Evolutionary conservation across 2,113 vertebrate species (phyloP).

Genomic region (Scophthalmus maximus): DNA sequence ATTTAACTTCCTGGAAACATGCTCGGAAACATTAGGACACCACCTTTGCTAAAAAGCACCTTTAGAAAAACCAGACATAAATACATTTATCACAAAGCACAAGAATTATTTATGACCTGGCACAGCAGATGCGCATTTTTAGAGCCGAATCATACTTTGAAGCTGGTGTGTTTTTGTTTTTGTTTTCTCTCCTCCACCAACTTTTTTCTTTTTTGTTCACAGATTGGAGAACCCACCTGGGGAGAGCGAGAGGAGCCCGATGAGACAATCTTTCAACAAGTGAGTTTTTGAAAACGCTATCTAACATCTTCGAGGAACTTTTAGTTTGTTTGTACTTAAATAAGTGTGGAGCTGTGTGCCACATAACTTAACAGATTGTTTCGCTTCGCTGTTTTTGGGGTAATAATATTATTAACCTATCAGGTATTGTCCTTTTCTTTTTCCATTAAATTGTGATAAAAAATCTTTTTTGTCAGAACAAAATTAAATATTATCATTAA

Average conservation of each 20-base stretch:
- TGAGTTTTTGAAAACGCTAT: slow-evolving; percentile 53
- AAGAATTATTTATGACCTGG: slow-evolving; percentile 14
- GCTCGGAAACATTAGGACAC: neutral
- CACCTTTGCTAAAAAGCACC: neutral
- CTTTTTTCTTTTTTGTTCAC: slow-evolving; percentile 2
- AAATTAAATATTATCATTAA: no score
- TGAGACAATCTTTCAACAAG: slow-evolving; percentile 81
- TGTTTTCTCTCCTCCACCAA: neutral
- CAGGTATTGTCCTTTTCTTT: no score
- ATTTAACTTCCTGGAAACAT: neutral
- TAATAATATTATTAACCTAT: no score
- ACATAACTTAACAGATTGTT: neutral
- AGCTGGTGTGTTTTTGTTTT: neutral
- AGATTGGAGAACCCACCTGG: slow-evolving; percentile 81
- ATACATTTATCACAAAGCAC: neutral
- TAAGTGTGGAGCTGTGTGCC: neutral
- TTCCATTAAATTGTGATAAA: no score
- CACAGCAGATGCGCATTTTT: slow-evolving; percentile 9
- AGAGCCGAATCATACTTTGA: neutral
- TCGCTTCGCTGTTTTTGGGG: no score
- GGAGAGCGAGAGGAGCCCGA: slow-evolving; percentile 67
- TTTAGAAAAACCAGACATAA: slow-evolving; percentile 1
- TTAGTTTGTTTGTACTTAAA: neutral
- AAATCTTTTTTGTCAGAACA: no score
- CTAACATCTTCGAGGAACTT: neutral